Evolutionary conservation across 2,888 invertebrate genomes (phyloP).

Genomic region (Trissonchulus latispiculum): DNA sequence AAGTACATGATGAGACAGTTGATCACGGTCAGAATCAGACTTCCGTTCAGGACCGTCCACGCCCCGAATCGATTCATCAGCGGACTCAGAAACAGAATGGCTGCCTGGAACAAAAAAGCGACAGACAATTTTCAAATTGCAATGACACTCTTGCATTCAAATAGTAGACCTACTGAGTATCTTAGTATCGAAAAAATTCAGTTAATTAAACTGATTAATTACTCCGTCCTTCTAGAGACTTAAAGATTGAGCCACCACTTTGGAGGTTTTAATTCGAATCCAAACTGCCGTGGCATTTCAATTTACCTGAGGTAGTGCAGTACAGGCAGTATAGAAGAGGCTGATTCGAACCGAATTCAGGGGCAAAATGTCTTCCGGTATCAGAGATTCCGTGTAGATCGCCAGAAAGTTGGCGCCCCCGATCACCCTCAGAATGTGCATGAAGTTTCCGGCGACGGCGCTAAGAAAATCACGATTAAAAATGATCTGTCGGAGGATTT

Average conservation of each 20-base stretch:
- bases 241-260: no score
- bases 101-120: slow-evolving; percentile 13
- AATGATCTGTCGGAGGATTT: slow-evolving; percentile 2
- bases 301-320: slow-evolving; percentile 20
- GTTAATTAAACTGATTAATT: no score
- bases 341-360: slow-evolving; percentile 16
- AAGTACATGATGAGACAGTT: slow-evolving; percentile 15
- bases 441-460: slow-evolving; percentile 16
- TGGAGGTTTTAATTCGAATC: no score
- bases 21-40: neutral
- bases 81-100: slow-evolving; percentile 9
- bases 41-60: slow-evolving; percentile 14
- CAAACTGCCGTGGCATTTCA: no score
- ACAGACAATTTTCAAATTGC: neutral
- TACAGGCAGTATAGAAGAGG: slow-evolving; percentile 19
- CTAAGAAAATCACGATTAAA: slow-evolving; percentile 17
- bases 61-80: slow-evolving; percentile 18
- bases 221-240: no score
- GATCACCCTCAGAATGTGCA: slow-evolving; percentile 18
- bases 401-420: slow-evolving; percentile 17
- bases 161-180: no score
- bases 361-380: slow-evolving; percentile 9
- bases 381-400: slow-evolving; percentile 20
- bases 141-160: no score
- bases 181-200: no score